Base-by-base conservation (phyloP, 2,113 vertebrate species). In the Microtus montanus region DNA sequence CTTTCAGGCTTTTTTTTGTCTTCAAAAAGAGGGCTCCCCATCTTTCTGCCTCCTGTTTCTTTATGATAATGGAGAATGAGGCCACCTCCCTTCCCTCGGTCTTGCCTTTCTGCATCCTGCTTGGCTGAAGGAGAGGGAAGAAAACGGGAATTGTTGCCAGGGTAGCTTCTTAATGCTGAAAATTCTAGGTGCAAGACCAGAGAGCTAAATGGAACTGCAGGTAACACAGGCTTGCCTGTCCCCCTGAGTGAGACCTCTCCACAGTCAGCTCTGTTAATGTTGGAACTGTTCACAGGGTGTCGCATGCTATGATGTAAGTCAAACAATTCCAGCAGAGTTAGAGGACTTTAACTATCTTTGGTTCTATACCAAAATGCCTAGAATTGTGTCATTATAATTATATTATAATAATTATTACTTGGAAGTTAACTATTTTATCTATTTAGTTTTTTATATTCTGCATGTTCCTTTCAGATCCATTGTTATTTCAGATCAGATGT, bases 341-440 rank as follows among this genome's bases (percentile, higher is more conserved):
- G 30, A 89, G 35, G 12, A 84, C 35, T 73, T 87, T 94, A 12
- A 91, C 66, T 91, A 79, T n/a, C 70, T 88, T 91, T 47, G 38
- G 58, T 86, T 87, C 74, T 52, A 7, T 68, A 79, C 11, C 1
- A 47, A 71, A 38, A 38, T 28, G 63, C 10, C 11, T 85, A 90
- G 80, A 91, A 66, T 17, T 15, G 5, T 5, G 1, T 64, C 63
- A 44, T 2, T 64, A 79, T 58, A 9, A 41, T 63, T 83, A 41
- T 41, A 41, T 66, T 30, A 66, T 66, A 66, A 82, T 82, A 61
- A 30, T 44, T 44, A 66, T 49, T 82, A 66, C n/a, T 30, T 35
- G 41, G 15, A 95, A 77, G 73, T 30, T 84, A 54, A 30, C 44
- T 47, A 64, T 71, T 47, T 47, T 47, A 47, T 47, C 47, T 47